Conservation (phyloP, 2,888 invertebrate genomes). For the Elysia crispata region DNA sequence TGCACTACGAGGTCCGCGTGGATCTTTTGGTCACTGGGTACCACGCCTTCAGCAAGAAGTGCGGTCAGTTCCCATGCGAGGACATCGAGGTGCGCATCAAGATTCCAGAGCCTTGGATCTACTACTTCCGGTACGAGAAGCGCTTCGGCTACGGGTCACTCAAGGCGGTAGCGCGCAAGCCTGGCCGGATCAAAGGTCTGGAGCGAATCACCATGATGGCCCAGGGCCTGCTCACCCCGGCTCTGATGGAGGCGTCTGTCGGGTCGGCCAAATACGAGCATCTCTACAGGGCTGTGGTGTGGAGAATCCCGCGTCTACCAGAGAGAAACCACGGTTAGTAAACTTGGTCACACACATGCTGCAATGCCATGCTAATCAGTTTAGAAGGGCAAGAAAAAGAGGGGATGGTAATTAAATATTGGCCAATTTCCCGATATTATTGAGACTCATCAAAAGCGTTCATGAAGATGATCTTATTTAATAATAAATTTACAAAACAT, state of each 20-base stretch:
- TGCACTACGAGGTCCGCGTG: slow-evolving; percentile 93
- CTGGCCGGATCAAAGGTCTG: slow-evolving; percentile 81
- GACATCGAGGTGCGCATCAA: slow-evolving; percentile 95
- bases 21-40: slow-evolving; percentile 98
- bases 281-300: slow-evolving; percentile 96
- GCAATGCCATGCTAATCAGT: too few species aligned
- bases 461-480: too few species aligned
- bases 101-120: slow-evolving; percentile 99
- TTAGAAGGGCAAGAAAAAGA: too few species aligned
- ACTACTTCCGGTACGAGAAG: slow-evolving; percentile 97
- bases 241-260: slow-evolving; percentile 83
- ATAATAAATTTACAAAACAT: too few species aligned
- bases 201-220: slow-evolving; percentile 77
- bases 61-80: slow-evolving; percentile 85
- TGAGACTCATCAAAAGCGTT: too few species aligned
- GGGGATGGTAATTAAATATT: too few species aligned
- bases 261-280: slow-evolving; percentile 98
- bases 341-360: too few species aligned
- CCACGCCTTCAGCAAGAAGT: slow-evolving; percentile 94
- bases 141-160: slow-evolving; percentile 98
- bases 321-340: slow-evolving; percentile 96
- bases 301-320: slow-evolving; percentile 97
- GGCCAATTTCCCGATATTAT: too few species aligned
- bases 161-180: slow-evolving; percentile 86
- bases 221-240: slow-evolving; percentile 73